These are phyloP conservation scores for Bombus confusus DNA, from an alignment of 1,140 invertebrate genomes.

Conservation along the genomic window DNA sequence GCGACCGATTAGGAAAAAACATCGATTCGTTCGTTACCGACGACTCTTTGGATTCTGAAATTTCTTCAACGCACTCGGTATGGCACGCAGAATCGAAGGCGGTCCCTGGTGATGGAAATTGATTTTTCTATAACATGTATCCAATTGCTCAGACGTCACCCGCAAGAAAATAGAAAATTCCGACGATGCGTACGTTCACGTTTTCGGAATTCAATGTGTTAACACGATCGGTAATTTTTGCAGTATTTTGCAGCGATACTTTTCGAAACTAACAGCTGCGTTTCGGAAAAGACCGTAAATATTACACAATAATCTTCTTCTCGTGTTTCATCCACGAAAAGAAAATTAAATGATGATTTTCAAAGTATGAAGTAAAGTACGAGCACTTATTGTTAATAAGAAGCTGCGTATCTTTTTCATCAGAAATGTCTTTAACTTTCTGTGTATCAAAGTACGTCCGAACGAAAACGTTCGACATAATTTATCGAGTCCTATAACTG, in stretches of 20 bases:
- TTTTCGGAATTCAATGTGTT: neutral
- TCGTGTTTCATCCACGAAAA: neutral
- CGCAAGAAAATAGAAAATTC: no score
- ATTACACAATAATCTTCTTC: neutral
- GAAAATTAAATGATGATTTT: neutral
- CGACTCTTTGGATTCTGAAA: no score
- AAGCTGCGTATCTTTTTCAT: neutral
- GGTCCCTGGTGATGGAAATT: no score
- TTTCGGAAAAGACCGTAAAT: neutral
- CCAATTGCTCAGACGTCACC: no score
- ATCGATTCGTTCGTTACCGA: no score
- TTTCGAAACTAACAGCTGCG: neutral
- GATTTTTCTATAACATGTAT: no score
- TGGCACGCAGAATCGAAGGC: no score
- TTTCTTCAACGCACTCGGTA: no score
- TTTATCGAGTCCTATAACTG: neutral
- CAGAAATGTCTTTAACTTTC: neutral
- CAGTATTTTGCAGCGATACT: neutral
- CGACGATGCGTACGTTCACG: no score
- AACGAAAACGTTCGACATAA: neutral
- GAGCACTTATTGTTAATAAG: neutral
- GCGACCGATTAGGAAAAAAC: neutral
- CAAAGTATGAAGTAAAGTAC: neutral
- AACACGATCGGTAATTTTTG: neutral
- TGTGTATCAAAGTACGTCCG: neutral